Evolutionary conservation across 2,888 invertebrate species (phyloP), one percentile per base, ranked within the genome.

Genomic region (Agriopis marginaria): DNA sequence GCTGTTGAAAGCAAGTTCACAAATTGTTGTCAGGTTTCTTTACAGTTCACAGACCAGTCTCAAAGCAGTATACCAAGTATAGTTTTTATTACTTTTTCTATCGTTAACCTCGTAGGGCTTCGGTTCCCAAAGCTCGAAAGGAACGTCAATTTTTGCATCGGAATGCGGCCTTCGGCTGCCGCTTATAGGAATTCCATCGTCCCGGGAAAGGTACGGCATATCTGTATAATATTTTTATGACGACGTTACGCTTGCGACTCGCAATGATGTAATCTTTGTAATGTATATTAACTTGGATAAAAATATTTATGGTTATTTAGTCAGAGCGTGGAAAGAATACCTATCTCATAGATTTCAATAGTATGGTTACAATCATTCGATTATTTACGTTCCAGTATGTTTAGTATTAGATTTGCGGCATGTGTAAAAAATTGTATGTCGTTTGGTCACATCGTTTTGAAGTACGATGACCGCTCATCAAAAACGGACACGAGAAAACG

Each of bases 121-220:
- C 51, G 55, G 50, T 42, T 62, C 51, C 61, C 23, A 44, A 69
- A 77, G 62, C 68, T 69, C 71, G 77, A 59, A 6, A 40, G 75
- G 80, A 76, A 82, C 78, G 82, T 75, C 75, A 78, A 80, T 82
- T 84, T 84, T 83, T 83, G 79, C 82, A 82, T 84, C 73, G 82
- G 84, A 79, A 83, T 76, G 80, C 70, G 69, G 63, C 64, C 64
- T 62, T 70, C 72, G 14, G 64, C 75, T 72, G 68, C 72, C 74
- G 78, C 75, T 82, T 77, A 82, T 82, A 78, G 77, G 78, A 80
- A 83, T 83, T 83, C 84, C 81, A 74, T 49, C 59, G 51, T 39
- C 54, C 63, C 50, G 61, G 62, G 70, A 56, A 65, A 72, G 68
- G 70, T 68, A 70, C 51, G 66, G 72, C 56, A 73, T 73, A 63